Base-by-base conservation (phyloP, 2,113 vertebrate species). In the Chaetops frenatus region DNA sequence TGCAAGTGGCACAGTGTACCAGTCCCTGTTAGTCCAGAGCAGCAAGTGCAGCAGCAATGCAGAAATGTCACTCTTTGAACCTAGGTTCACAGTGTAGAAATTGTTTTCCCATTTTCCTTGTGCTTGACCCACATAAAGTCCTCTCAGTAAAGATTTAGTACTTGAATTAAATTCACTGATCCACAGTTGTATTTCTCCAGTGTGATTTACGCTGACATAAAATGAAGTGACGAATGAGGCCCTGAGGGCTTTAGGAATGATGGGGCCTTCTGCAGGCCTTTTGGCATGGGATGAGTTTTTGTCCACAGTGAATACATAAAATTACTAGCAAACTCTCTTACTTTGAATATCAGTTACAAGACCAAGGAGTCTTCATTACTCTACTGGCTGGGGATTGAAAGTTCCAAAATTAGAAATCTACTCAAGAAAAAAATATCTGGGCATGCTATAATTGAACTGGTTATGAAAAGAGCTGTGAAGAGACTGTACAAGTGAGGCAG, bases 401-500 rank as follows among this genome's bases (percentile, higher is more conserved):
- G 48, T 76, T 91, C 85, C 66, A 81, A 62, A 94, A 91, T 95
- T 89, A 94, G 90, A 84, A 92, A 79, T 57, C 81, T 93, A 94
- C 84, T 94, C 36, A 94, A 76, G 93, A 62, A 94, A 93, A 88
- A 47, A 25, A 44, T 18, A 36, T 42, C 51, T 51, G 70, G 94
- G 65, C 71, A 86, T 95, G 56, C 81, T 81, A 95, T 95, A 97
- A 96, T 95, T 96, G 86, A 83, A 95, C 88, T 81, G 76, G 81
- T 94, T 97, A 95, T 88, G 83, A 97, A 85, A 88, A 81, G 94
- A 93, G 66, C 90, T 94, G 86, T 96, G 81, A 92, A 91, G 97
- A 96, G 95, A 96, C 87, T 88, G 51, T 77, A 70, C 65, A 61
- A 95, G 67, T 36, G 72, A 95, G 92, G 92, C 53, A 87, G 91